These are phyloP conservation scores for Callimorpha dominula DNA, from an alignment of 2,888 invertebrate species.

Conservation along the genomic window DNA sequence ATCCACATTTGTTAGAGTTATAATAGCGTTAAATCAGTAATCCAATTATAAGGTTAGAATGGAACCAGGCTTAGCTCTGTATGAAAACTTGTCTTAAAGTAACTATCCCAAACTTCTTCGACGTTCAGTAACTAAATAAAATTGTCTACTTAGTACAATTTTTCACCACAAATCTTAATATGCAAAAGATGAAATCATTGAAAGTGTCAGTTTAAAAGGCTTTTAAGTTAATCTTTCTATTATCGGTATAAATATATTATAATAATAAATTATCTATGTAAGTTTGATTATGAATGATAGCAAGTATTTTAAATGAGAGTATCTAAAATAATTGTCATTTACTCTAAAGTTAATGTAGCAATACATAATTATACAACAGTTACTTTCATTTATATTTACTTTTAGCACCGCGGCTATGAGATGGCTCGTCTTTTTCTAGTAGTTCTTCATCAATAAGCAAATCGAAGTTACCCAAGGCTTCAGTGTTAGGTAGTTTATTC, in stretches of 20 bases:
- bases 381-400: constrained; percentile 17
- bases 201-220: too few relatives aligned
- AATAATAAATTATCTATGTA: too few relatives aligned
- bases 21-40: not conserved
- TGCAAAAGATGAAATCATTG: not conserved
- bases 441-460: constrained; percentile 95
- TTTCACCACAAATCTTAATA: not conserved
- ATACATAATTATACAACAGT: not conserved
- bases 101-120: too few relatives aligned
- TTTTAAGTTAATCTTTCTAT: too few relatives aligned
- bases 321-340: not conserved
- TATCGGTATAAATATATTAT: too few relatives aligned
- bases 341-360: not conserved
- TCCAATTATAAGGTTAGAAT: not conserved
- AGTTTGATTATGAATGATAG: too few relatives aligned
- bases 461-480: constrained; percentile 93
- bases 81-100: not conserved
- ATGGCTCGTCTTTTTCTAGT: constrained; percentile 88
- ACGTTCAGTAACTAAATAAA: not conserved
- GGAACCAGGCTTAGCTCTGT: not conserved
- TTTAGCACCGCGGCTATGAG: constrained; percentile 14
- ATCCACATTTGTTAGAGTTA: not conserved
- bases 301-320: not conserved
- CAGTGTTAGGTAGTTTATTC: constrained; percentile 92
- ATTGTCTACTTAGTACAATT: not conserved